Conservation (phyloP, 2,113 vertebrate species). For the Orthonyx spaldingii region DNA sequence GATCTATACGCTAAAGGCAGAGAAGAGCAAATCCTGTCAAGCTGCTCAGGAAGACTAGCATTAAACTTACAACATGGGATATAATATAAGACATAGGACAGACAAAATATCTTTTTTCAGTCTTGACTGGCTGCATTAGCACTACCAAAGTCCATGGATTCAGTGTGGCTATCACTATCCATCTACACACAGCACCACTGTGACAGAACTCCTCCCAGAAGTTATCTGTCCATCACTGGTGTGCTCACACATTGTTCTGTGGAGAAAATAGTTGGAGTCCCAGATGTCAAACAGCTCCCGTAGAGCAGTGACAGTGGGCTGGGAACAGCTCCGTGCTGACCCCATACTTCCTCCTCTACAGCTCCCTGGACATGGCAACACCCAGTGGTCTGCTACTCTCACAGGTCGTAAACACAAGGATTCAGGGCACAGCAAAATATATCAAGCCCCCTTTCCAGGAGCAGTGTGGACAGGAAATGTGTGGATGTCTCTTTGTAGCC, state of each 20-base stretch:
- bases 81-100: neutral
- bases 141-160: neutral
- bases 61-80: neutral
- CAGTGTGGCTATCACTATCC: neutral
- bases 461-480: neutral
- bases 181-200: neutral
- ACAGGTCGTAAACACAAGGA: neutral
- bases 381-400: neutral
- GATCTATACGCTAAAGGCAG: neutral
- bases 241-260: neutral
- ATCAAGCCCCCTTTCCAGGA: neutral
- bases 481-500: neutral
- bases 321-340: accelerated
- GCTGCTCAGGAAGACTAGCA: neutral
- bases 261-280: accelerated
- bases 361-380: neutral
- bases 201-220: neutral
- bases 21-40: neutral
- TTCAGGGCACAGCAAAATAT: neutral
- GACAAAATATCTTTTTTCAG: neutral
- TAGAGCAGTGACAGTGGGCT: neutral
- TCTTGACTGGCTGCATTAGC: neutral
- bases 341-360: neutral
- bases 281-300: neutral
- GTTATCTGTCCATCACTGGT: neutral